A percentile compares a stretch with the other conserved stretches of the same genome.
phyloP scores from a whole-genome alignment of 37 sponge, comb jelly and placozoan species.

The Spongilla lacustris region DNA sequence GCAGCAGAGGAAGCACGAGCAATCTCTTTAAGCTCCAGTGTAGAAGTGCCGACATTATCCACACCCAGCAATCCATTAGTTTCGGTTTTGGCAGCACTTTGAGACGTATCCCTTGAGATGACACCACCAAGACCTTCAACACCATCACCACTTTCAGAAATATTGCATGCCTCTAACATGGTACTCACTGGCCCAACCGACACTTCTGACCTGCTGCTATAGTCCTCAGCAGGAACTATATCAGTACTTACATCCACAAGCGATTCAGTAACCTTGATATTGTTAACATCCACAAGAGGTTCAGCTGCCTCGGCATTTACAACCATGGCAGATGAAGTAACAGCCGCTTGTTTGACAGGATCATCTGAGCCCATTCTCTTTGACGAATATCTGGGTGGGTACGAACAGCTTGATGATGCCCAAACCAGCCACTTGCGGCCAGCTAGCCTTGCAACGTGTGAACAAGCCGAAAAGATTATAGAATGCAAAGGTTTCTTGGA shows the following conservation, averaged over 20 bases:
- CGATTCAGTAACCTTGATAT: neutral
- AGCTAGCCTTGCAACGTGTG: conserved; percentile 50
- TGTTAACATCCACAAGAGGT: neutral
- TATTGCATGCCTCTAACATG: neutral
- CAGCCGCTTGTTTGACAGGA: neutral
- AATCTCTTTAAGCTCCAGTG: neutral
- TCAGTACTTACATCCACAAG: too few species aligned
- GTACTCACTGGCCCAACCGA: too few species aligned
- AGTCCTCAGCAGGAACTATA: too few species aligned
- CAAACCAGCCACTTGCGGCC: conserved; percentile 55
- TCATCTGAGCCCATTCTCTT: neutral
- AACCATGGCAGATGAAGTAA: neutral
- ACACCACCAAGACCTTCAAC: neutral
- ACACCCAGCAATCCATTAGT: neutral
- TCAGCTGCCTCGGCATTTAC: neutral
- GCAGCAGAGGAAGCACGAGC: neutral
- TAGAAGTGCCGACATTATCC: neutral
- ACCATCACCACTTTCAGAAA: neutral
- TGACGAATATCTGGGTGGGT: conserved; percentile 16
- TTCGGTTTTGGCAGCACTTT: neutral
- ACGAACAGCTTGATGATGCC: conserved; percentile 50
- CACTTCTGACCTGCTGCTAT: too few species aligned
- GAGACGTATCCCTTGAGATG: neutral
- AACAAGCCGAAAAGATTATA: conserved; percentile 10
- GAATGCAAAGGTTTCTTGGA: conserved; percentile 24